Evolutionary conservation across 2,797 vertebrate species (phyloP).

Genomic region (Neosilurus mollespiculum): DNA sequence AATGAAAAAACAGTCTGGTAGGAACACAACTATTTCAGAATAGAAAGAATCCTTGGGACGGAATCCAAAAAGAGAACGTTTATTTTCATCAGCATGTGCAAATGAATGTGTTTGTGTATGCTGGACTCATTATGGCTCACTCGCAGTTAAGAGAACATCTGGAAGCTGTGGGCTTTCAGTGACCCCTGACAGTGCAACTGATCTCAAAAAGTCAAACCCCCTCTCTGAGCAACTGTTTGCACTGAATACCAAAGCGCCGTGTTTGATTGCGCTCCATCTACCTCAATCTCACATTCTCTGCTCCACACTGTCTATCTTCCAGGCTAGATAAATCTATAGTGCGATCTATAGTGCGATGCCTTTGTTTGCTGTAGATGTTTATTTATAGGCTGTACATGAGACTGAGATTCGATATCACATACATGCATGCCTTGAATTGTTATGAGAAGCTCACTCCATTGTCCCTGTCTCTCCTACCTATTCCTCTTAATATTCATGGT

Average conservation of each 20-base stretch:
- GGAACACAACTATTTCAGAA: too few species aligned
- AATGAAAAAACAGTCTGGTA: slow-evolving; percentile 5
- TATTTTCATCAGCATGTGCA: slow-evolving; percentile 23
- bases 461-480: slow-evolving; percentile 18
- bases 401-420: slow-evolving; percentile 57
- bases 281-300: slow-evolving; percentile 5
- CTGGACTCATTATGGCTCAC: slow-evolving; percentile 53
- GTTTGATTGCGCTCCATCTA: slow-evolving; percentile 40
- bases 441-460: slow-evolving; percentile 58
- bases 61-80: slow-evolving; percentile 38
- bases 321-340: slow-evolving; percentile 54
- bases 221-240: slow-evolving; percentile 48
- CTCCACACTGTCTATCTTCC: neutral
- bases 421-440: slow-evolving; percentile 67
- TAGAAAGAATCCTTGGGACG: slow-evolving; percentile 30
- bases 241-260: slow-evolving; percentile 47
- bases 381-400: slow-evolving; percentile 61
- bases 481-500: slow-evolving; percentile 17
- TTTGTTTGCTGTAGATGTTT: slow-evolving; percentile 56
- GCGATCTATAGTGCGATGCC: slow-evolving; percentile 51
- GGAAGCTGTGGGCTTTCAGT: slow-evolving; percentile 40
- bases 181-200: slow-evolving; percentile 51
- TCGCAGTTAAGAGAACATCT: slow-evolving; percentile 41
- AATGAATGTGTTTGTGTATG: slow-evolving; percentile 41
- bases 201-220: slow-evolving; percentile 42